These are phyloP conservation scores for Orientallactaga sibirica DNA, from an alignment of 2,797 vertebrate genomes.

Conservation along the genomic window DNA sequence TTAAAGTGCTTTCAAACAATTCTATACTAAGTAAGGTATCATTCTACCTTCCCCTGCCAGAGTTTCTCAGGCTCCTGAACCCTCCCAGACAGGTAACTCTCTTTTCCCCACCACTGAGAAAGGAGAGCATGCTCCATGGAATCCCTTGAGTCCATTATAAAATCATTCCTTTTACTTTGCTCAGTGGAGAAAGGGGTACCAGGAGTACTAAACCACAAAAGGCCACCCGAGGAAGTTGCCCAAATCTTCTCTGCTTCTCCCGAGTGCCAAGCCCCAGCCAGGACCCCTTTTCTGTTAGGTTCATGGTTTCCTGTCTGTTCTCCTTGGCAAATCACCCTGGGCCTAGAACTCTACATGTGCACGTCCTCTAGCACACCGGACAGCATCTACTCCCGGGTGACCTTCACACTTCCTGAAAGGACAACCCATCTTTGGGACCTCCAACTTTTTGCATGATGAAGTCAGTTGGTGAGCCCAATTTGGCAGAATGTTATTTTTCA, in stretches of 20 bases:
- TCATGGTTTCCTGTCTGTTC: neutral
- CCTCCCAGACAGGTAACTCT: neutral
- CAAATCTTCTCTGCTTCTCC: neutral
- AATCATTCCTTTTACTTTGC: constrained; percentile 26
- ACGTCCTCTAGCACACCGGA: neutral
- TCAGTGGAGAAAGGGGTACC: neutral
- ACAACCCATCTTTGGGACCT: neutral
- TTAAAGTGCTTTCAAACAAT: neutral
- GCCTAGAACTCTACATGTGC: neutral
- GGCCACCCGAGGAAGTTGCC: neutral
- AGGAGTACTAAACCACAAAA: neutral
- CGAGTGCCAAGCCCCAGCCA: neutral
- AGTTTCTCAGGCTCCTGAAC: neutral
- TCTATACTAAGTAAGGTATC: neutral
- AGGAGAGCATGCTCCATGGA: neutral
- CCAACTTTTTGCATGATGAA: neutral
- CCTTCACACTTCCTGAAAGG: constrained; percentile 36
- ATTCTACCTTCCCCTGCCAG: neutral
- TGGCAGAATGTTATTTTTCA: constrained; percentile 57
- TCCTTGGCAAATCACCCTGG: neutral
- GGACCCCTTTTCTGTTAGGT: neutral
- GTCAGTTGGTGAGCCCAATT: constrained; percentile 7
- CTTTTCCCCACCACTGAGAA: neutral
- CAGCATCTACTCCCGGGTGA: neutral
- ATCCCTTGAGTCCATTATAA: neutral